Percentiles rank a stretch among this genome's conserved stretches.
phyloP scores from a whole-genome alignment of 2,888 invertebrate genomes.

The Ligdia adustata region DNA sequence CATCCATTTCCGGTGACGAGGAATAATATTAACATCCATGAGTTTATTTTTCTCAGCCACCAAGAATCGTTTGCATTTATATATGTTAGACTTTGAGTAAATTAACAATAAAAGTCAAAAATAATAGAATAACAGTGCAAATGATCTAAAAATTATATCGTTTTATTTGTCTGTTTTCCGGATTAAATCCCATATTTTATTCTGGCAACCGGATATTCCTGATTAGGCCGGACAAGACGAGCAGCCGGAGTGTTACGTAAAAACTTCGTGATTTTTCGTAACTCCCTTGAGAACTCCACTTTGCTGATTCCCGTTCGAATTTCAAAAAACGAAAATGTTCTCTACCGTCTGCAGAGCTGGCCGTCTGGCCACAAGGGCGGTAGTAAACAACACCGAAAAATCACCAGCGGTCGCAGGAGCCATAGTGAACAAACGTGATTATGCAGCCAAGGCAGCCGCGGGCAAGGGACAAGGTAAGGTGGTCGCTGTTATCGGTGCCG shows the following conservation, averaged over 20 bases:
- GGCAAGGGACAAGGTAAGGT: constrained; percentile 85
- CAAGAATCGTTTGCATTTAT: no score
- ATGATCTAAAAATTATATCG: no score
- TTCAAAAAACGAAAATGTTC: constrained; percentile 69
- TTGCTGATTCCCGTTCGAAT: constrained; percentile 57
- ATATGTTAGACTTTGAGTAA: no score
- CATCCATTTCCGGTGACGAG: no score
- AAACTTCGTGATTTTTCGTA: constrained; percentile 55
- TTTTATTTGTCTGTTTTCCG: no score
- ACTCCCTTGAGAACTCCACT: constrained; percentile 48
- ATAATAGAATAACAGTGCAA: no score
- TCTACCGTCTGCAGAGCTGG: constrained; percentile 80
- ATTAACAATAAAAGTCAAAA: no score
- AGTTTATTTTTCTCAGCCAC: no score
- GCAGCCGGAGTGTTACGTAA: constrained; percentile 63
- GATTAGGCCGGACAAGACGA: constrained; percentile 20
- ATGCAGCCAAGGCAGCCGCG: constrained; percentile 66
- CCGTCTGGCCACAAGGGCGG: constrained; percentile 77
- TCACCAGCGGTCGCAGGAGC: constrained; percentile 73
- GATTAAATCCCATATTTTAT: no score
- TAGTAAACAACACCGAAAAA: constrained; percentile 82
- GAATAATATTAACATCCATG: no score
- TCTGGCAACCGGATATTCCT: constrained; percentile 30
- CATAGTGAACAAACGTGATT: constrained; percentile 71
- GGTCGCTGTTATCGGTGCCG: constrained; percentile 98